Conservation (phyloP, 2,888 invertebrate genomes). For the Lypha dubia region DNA sequence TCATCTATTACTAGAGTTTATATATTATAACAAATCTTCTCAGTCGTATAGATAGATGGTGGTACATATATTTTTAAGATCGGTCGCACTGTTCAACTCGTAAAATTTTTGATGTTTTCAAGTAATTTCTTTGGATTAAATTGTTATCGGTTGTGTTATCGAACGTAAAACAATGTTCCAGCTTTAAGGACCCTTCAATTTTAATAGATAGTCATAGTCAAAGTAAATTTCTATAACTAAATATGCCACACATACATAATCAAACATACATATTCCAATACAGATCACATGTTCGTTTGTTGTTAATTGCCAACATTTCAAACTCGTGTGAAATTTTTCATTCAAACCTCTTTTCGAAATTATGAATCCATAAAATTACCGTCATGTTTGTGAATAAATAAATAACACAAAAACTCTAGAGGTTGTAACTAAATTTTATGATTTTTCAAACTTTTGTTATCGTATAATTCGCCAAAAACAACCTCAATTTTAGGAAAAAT, state of each 20-base stretch:
- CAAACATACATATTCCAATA: too few relatives aligned
- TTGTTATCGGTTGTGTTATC: not conserved
- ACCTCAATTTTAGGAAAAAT: conserved; percentile 20
- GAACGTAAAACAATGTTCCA: not conserved
- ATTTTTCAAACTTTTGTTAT: not conserved
- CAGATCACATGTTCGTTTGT: not conserved
- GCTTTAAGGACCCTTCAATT: not conserved
- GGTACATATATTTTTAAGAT: too few relatives aligned
- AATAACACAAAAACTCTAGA: not conserved
- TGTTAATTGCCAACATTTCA: not conserved
- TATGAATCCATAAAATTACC: too few relatives aligned
- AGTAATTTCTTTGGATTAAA: too few relatives aligned
- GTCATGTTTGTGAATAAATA: not conserved
- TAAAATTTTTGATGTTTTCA: too few relatives aligned
- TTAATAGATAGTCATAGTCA: not conserved
- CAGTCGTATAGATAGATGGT: too few relatives aligned
- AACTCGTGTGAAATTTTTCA: not conserved
- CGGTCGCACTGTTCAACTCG: too few relatives aligned
- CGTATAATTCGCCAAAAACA: not conserved
- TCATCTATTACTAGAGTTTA: too few relatives aligned
- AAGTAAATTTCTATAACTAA: not conserved
- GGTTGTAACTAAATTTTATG: not conserved
- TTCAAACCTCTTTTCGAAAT: not conserved
- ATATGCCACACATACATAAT: not conserved
- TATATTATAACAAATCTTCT: too few relatives aligned